A percentile compares a stretch with the other conserved stretches of the same genome.
These are phyloP conservation scores for Polylopha cassiicola DNA, from an alignment of 2,888 invertebrate genomes.

Conservation along the genomic window DNA sequence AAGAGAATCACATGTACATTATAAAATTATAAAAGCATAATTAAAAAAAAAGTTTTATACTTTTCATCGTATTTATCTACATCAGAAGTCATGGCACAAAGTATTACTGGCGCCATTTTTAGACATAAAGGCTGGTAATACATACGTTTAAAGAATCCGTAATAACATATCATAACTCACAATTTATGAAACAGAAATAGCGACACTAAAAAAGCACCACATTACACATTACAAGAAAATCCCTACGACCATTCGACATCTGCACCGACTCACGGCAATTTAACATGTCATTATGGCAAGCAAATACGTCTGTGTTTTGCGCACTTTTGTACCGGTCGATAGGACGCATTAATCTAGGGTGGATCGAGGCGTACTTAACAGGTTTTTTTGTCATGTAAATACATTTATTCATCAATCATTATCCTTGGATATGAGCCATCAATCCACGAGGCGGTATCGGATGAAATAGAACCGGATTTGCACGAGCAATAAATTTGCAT, in stretches of 20 bases:
- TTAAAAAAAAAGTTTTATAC: too few species aligned
- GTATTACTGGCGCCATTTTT: too few species aligned
- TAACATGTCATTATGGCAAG: constrained; percentile 12
- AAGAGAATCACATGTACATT: too few species aligned
- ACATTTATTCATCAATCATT: constrained; percentile 18
- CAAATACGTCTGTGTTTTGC: constrained; percentile 15
- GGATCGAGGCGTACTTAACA: constrained; percentile 13
- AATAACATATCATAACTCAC: not conserved
- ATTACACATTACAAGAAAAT: not conserved
- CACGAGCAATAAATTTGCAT: constrained; percentile 5
- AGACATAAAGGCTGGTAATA: too few species aligned
- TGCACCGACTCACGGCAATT: not conserved
- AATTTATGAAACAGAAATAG: not conserved
- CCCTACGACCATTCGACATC: constrained; percentile 3
- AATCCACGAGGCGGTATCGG: constrained; percentile 1
- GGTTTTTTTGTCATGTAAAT: constrained; percentile 13
- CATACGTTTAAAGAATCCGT: too few species aligned
- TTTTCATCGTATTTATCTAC: too few species aligned
- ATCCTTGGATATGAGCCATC: constrained; percentile 10
- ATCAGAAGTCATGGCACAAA: too few species aligned
- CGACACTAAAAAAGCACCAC: not conserved
- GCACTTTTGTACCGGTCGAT: constrained; percentile 14
- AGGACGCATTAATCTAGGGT: constrained; percentile 16
- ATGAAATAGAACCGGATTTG: constrained; percentile 12
- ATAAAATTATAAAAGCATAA: too few species aligned